Evolutionary conservation across 92 coral and sea anemone genomes (phyloP).

Genomic region (Anthopleura xanthogrammica): DNA sequence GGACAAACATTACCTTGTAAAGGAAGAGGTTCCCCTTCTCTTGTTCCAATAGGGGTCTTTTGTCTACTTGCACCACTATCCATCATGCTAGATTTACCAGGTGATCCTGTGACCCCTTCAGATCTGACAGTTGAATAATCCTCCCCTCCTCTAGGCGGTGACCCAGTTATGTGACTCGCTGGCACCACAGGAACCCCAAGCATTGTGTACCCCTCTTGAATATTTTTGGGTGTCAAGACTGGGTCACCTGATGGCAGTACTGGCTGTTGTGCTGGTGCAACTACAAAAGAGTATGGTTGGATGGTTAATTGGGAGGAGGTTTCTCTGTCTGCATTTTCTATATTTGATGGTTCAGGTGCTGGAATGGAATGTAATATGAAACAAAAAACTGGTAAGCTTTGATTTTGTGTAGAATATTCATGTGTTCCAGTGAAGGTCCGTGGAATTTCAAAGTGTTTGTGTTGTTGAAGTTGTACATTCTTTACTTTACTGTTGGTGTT

Average conservation of each 20-base stretch:
- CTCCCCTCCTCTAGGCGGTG: conserved; percentile 19
- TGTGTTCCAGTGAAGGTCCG: too few relatives aligned
- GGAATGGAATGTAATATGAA: background rate
- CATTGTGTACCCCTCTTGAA: conserved; percentile 66
- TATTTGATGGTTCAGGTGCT: background rate
- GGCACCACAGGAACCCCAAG: conserved; percentile 57
- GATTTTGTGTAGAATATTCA: too few relatives aligned
- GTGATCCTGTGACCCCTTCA: conserved; percentile 11
- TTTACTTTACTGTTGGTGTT: too few relatives aligned
- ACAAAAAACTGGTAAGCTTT: too few relatives aligned
- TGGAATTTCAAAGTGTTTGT: too few relatives aligned
- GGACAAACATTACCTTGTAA: conserved; percentile 7
- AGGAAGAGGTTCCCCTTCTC: conserved; percentile 21
- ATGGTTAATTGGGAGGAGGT: background rate
- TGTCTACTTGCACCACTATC: conserved; percentile 1
- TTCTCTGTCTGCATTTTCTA: background rate
- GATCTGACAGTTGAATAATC: conserved; percentile 29
- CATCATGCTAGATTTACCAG: background rate
- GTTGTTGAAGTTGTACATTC: too few relatives aligned
- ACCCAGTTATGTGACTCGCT: conserved; percentile 13
- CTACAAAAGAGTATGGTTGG: conserved; percentile 49
- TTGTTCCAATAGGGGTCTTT: background rate
- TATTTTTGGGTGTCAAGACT: conserved; percentile 42
- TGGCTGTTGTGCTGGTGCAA: conserved; percentile 40
- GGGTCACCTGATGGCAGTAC: conserved; percentile 13